Conservation (phyloP, 2,888 invertebrate genomes). For the Ophion obscuratus region DNA sequence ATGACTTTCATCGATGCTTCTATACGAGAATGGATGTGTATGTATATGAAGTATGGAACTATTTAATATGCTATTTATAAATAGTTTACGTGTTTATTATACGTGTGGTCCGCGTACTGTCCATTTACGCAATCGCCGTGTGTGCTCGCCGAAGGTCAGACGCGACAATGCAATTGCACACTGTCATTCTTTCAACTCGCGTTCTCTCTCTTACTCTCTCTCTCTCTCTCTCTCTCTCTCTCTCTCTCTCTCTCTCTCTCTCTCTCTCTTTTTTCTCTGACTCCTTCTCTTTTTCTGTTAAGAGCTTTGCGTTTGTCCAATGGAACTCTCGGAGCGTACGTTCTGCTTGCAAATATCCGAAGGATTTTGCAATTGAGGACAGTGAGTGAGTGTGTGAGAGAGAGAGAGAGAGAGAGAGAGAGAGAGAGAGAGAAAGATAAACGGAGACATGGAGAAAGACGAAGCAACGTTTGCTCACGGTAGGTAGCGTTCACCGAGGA, state of each 20-base stretch:
- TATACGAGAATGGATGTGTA: constrained; percentile 48
- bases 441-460: constrained; percentile 57
- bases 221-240: constrained; percentile 34
- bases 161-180: constrained; percentile 74
- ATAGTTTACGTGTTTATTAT: constrained; percentile 62
- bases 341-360: constrained; percentile 72
- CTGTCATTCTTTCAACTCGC: constrained; percentile 64
- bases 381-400: constrained; percentile 50
- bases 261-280: neutral
- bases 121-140: constrained; percentile 74
- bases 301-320: constrained; percentile 60
- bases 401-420: constrained; percentile 25
- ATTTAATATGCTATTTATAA: constrained; percentile 62
- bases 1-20: constrained; percentile 68
- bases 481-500: constrained; percentile 22
- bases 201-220: constrained; percentile 38
- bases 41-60: constrained; percentile 61
- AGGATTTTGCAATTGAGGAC: constrained; percentile 71
- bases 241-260: constrained; percentile 40
- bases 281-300: constrained; percentile 33
- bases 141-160: constrained; percentile 72
- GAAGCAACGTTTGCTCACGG: constrained; percentile 14
- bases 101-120: constrained; percentile 70
- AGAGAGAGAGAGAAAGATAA: constrained; percentile 10
- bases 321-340: constrained; percentile 66